phyloP scores from a whole-genome alignment of 2,888 invertebrate genomes.

The Rugalucina vietnamica region DNA sequence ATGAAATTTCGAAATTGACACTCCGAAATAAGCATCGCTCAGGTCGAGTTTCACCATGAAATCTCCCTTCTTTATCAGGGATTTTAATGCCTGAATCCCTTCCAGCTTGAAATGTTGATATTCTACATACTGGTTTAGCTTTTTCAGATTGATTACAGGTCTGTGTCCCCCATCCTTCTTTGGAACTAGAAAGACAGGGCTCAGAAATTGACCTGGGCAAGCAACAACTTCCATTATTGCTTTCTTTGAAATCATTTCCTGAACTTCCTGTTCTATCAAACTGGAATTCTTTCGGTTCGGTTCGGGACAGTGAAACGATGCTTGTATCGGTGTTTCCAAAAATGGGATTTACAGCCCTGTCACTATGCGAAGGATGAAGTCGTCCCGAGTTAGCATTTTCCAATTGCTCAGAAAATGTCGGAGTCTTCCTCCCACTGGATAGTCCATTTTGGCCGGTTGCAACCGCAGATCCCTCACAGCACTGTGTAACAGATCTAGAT shows the following conservation, averaged over 20 bases:
- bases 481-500: not conserved
- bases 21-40: no score
- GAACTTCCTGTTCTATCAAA: not conserved
- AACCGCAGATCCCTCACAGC: not conserved
- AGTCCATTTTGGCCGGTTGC: not conserved
- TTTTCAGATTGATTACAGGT: no score
- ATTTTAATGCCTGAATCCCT: no score
- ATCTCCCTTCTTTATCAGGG: no score
- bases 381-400: not conserved
- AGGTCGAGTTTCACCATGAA: no score
- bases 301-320: not conserved
- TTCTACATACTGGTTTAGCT: no score
- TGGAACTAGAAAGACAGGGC: no score
- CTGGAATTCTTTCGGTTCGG: not conserved
- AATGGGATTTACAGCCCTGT: not conserved
- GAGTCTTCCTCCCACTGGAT: not conserved
- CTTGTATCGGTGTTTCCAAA: not conserved
- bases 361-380: not conserved
- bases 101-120: no score
- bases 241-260: not conserved
- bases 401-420: not conserved
- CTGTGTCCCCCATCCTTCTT: not conserved
- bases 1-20: no score
- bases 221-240: not conserved
- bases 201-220: not conserved